These are phyloP conservation scores for Torymus tubicola DNA, from an alignment of 2,888 invertebrate genomes.

Conservation along the genomic window DNA sequence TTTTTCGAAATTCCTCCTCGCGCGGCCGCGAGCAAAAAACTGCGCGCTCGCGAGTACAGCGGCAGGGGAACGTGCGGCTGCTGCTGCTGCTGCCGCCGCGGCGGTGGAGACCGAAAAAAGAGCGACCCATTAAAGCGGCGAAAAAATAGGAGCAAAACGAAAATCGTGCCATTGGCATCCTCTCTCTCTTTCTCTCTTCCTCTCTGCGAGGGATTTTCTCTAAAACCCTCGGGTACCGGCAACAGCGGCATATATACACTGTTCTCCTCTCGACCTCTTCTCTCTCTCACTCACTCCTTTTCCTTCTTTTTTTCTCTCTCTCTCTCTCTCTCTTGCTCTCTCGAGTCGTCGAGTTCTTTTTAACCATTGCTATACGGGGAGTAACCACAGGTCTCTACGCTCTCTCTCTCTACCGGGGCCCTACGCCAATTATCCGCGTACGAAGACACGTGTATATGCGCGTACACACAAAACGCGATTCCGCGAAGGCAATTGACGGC, in stretches of 20 bases:
- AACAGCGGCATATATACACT: background rate
- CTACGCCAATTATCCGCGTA: constrained; percentile 56
- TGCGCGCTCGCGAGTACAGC: no score
- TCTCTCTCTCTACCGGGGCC: constrained; percentile 41
- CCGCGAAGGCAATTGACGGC: constrained; percentile 52
- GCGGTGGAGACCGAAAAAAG: background rate
- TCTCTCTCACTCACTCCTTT: no score
- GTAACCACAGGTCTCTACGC: background rate
- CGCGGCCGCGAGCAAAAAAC: background rate
- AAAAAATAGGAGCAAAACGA: constrained; percentile 33
- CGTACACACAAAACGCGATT: constrained; percentile 22
- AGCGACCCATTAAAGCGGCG: background rate
- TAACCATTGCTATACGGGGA: no score
- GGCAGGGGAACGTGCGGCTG: background rate
- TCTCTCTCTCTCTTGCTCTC: constrained; percentile 55
- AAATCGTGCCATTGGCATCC: constrained; percentile 51
- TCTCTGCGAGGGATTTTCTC: constrained; percentile 58
- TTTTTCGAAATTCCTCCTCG: constrained; percentile 32
- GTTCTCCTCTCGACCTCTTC: constrained; percentile 45
- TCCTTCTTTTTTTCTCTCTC: constrained; percentile 52
- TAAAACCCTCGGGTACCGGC: constrained; percentile 62
- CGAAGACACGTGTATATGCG: constrained; percentile 48
- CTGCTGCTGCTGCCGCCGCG: background rate
- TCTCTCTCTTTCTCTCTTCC: constrained; percentile 34
- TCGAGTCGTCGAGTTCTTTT: no score